Evolutionary conservation across 2,113 vertebrate genomes (phyloP).

Genomic region (Paradoxurus hermaphroditus): DNA sequence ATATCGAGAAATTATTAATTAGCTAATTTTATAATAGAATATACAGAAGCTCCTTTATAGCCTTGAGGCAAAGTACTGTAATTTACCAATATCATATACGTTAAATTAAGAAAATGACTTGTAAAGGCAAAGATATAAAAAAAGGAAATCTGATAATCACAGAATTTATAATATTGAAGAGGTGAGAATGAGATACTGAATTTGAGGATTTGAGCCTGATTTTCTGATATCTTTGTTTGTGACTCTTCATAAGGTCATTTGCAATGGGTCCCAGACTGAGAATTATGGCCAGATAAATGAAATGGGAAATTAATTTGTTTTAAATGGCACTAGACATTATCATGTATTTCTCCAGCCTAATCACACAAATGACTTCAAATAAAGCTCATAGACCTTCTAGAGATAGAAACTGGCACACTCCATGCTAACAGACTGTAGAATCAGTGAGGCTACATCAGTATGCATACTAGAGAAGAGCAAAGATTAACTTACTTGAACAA

Average conservation of each 20-base stretch:
- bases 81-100: slow-evolving; percentile 69
- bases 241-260: slow-evolving; percentile 81
- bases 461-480: not conserved
- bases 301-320: slow-evolving; percentile 87
- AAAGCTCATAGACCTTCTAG: slow-evolving; percentile 71
- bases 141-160: not conserved
- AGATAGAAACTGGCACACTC: slow-evolving; percentile 25
- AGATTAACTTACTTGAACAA: not conserved
- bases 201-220: slow-evolving; percentile 44
- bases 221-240: slow-evolving; percentile 73
- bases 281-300: slow-evolving; percentile 82
- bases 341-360: slow-evolving; percentile 70
- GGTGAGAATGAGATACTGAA: not conserved
- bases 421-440: not conserved
- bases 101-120: slow-evolving; percentile 74
- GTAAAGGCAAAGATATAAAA: slow-evolving; percentile 49
- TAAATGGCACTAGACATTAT: slow-evolving; percentile 82
- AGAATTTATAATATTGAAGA: not conserved
- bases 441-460: too few relatives aligned
- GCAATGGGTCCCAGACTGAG: slow-evolving; percentile 78
- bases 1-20: slow-evolving; percentile 80
- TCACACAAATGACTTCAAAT: slow-evolving; percentile 77
- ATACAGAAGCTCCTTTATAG: slow-evolving; percentile 59
- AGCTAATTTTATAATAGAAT: slow-evolving; percentile 74
- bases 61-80: slow-evolving; percentile 66